Percentiles rank a stretch among this genome's conserved stretches.
These are phyloP conservation scores for roundworm (Caenorhabditis elegans) DNA, from an alignment of 1,140 invertebrate species.

Conservation along the genomic window DNA sequence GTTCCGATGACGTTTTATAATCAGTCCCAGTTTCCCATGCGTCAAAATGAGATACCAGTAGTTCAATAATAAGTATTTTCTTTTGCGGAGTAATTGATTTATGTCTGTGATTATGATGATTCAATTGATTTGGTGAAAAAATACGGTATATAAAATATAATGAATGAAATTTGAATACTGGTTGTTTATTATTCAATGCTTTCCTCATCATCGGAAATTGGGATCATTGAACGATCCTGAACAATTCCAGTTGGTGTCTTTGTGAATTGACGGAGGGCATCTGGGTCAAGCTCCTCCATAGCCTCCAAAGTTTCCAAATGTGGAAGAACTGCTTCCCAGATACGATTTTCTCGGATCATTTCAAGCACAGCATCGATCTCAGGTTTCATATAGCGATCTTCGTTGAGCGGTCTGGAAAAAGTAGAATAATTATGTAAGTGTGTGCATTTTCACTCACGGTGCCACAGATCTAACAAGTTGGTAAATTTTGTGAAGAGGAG, in stretches of 20 bases:
- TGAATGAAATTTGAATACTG: background rate
- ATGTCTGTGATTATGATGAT: too few species aligned
- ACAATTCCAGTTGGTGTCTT: conserved; percentile 57
- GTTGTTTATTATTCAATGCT: background rate
- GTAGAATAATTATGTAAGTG: too few species aligned
- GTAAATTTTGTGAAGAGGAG: conserved; percentile 75
- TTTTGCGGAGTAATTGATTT: too few species aligned
- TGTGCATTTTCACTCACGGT: conserved; percentile 47
- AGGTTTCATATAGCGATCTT: conserved; percentile 65
- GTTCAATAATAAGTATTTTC: background rate
- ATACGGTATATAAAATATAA: too few species aligned
- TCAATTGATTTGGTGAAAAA: too few species aligned
- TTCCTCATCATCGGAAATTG: conserved; percentile 17
- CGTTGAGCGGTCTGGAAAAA: conserved; percentile 55
- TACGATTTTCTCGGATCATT: conserved; percentile 57
- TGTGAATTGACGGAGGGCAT: conserved; percentile 55
- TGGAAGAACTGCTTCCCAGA: conserved; percentile 58
- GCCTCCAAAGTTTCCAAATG: conserved; percentile 55
- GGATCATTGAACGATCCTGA: background rate
- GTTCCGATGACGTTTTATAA: conserved; percentile 1
- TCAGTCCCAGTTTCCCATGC: background rate
- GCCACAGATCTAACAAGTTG: conserved; percentile 71
- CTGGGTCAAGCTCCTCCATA: conserved; percentile 55
- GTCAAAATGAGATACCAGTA: background rate
- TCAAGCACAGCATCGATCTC: conserved; percentile 62